Conservation (phyloP, 2,888 invertebrate genomes). For the Eupithecia subumbrata region DNA sequence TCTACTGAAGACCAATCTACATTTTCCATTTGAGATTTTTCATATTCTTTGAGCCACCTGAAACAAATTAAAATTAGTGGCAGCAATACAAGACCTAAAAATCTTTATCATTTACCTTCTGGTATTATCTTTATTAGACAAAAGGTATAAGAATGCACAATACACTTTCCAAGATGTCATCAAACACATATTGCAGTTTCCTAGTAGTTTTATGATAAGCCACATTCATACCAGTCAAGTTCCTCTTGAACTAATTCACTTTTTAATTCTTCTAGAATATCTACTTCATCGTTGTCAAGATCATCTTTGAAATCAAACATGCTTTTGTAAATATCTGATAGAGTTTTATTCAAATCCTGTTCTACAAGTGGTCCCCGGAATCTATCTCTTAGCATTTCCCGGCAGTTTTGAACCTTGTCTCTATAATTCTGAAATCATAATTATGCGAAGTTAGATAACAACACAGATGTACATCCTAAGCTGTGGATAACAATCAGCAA, state of each 20-base stretch:
- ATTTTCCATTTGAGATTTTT: conserved; percentile 67
- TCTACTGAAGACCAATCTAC: conserved; percentile 73
- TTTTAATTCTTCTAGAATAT: conserved; percentile 67
- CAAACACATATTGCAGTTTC: neutral
- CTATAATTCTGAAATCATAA: conserved; percentile 65
- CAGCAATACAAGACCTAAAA: neutral
- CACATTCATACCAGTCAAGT: conserved; percentile 64
- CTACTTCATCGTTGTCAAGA: conserved; percentile 65
- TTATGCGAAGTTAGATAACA: no score
- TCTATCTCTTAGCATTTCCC: conserved; percentile 68
- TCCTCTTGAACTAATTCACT: conserved; percentile 76
- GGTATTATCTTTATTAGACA: neutral
- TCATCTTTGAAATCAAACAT: conserved; percentile 60
- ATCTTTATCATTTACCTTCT: neutral
- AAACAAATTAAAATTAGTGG: neutral
- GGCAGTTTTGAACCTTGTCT: conserved; percentile 69
- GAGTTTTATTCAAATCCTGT: conserved; percentile 60
- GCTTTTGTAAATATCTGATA: conserved; percentile 69
- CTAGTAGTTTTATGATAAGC: neutral
- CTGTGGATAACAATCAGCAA: neutral
- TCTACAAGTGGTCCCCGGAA: conserved; percentile 61
- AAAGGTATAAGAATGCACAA: neutral
- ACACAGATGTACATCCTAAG: no score
- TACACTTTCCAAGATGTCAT: neutral
- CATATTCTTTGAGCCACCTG: conserved; percentile 76